phyloP scores from a whole-genome alignment of 2,113 vertebrate species.

The Salvelinus alpinus region DNA sequence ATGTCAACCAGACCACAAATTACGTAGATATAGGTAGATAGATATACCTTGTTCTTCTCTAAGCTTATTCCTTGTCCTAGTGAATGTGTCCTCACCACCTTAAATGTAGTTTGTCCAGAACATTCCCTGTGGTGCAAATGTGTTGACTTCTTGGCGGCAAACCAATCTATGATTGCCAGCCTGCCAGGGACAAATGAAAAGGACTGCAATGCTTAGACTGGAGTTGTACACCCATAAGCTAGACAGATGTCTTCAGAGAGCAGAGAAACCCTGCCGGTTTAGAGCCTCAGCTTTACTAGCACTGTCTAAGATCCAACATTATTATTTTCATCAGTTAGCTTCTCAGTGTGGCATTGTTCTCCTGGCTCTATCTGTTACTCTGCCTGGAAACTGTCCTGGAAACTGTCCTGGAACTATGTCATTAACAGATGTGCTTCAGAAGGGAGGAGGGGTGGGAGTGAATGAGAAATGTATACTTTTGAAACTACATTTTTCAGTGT shows the following conservation, averaged over 20 bases:
- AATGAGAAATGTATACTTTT: conserved; percentile 53
- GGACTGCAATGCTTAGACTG: conserved; percentile 6
- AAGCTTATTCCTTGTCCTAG: too few species aligned
- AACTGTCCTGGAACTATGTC: conserved; percentile 52
- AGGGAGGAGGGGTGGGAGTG: conserved; percentile 42
- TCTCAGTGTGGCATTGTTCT: conserved; percentile 32
- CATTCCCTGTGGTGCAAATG: too few species aligned
- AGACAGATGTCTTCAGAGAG: conserved; percentile 7
- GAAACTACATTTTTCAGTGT: conserved; percentile 33
- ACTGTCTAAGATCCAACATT: conserved; percentile 31
- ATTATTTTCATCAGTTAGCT: conserved; percentile 49
- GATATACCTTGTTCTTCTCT: too few species aligned
- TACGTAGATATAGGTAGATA: too few species aligned
- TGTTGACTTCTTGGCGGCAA: too few species aligned
- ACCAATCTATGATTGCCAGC: too few species aligned
- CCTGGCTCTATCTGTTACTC: conserved; percentile 43
- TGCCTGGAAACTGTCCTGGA: conserved; percentile 49
- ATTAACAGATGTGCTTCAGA: conserved; percentile 32
- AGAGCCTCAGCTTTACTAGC: conserved; percentile 27
- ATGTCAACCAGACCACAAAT: neutral
- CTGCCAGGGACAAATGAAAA: too few species aligned
- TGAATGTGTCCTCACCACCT: too few species aligned
- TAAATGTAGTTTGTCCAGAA: too few species aligned
- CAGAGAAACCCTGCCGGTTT: conserved; percentile 3
- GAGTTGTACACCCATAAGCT: neutral